These are phyloP conservation scores for Chionoecetes opilio DNA, from an alignment of 1,140 invertebrate species.

Conservation along the genomic window DNA sequence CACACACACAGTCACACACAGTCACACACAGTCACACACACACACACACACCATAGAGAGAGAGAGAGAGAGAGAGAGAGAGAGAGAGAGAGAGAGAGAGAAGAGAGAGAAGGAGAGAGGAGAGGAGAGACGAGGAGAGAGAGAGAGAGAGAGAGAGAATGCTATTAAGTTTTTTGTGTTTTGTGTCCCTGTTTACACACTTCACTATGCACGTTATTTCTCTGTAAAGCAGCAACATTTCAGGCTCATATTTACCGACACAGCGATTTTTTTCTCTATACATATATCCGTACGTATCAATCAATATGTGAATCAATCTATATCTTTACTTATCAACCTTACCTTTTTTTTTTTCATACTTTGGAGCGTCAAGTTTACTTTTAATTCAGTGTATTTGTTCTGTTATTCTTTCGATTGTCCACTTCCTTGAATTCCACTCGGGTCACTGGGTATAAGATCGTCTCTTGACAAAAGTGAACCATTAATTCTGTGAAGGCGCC, in stretches of 20 bases:
- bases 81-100: constrained; percentile 27
- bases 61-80: constrained; percentile 14
- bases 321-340: no score
- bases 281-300: neutral
- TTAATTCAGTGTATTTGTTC: no score
- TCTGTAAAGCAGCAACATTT: neutral
- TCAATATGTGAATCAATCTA: neutral
- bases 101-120: neutral
- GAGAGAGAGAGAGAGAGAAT: no score
- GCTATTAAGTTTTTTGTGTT: neutral
- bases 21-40: neutral
- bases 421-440: no score
- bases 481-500: neutral
- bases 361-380: no score
- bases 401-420: no score
- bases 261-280: no score
- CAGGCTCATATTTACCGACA: no score
- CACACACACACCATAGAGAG: neutral
- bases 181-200: neutral
- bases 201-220: neutral
- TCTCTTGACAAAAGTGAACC: no score
- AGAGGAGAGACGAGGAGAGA: no score
- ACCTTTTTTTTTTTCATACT: no score
- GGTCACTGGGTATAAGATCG: no score
- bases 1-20: neutral